Evolutionary conservation across 2,888 invertebrate genomes (phyloP).

Genomic region (Teleogryllus oceanicus): DNA sequence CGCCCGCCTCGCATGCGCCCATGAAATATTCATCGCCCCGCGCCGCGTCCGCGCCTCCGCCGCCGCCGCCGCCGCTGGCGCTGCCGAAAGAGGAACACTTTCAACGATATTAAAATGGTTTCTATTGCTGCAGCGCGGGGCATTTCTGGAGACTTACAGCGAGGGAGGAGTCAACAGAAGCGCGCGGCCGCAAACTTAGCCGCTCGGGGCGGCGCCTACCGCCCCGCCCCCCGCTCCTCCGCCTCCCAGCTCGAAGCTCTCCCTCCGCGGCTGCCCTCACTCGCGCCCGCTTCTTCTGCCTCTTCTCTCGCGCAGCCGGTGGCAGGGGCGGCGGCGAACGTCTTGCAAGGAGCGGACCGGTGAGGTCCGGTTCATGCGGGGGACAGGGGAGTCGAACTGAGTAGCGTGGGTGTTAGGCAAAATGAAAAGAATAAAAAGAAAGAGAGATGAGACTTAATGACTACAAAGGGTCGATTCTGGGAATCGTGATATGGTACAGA

Average conservation of each 20-base stretch:
- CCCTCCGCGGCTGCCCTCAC: not conserved
- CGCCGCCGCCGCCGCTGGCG: constrained; percentile 38
- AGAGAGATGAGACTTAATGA: too few species aligned
- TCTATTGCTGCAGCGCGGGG: constrained; percentile 31
- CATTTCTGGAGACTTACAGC: constrained; percentile 25
- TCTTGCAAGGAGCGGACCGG: too few species aligned
- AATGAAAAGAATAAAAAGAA: too few species aligned
- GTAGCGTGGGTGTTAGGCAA: too few species aligned
- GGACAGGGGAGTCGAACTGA: too few species aligned
- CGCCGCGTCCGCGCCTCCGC: constrained; percentile 26
- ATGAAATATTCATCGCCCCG: constrained; percentile 51
- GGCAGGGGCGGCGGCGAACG: too few species aligned
- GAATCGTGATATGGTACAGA: too few species aligned
- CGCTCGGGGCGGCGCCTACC: not conserved
- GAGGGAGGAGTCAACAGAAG: constrained; percentile 18
- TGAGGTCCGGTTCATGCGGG: too few species aligned
- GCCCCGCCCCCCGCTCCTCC: not conserved
- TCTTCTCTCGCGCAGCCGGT: not conserved
- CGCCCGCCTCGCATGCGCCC: constrained; percentile 34
- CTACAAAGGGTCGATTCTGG: too few species aligned
- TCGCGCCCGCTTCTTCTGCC: not conserved
- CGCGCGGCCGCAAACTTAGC: not conserved
- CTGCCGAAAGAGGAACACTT: constrained; percentile 44
- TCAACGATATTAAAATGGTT: constrained; percentile 49
- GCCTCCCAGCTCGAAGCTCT: not conserved